These are phyloP conservation scores for Pogonophryne albipinna DNA, from an alignment of 2,797 vertebrate species.

Conservation along the genomic window DNA sequence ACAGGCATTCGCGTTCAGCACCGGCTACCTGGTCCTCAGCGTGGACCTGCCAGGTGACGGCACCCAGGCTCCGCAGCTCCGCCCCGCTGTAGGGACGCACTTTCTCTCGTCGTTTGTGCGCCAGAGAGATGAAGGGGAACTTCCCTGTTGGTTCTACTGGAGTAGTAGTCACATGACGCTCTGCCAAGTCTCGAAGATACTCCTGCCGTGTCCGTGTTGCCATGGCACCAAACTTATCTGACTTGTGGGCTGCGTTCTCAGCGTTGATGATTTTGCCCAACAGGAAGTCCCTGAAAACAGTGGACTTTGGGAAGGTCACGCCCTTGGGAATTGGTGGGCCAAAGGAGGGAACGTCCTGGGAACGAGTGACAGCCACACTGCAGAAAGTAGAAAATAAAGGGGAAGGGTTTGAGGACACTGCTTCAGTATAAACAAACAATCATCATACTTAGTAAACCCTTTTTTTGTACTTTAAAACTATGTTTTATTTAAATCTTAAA, in stretches of 20 bases:
- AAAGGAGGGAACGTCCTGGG: constrained; percentile 96
- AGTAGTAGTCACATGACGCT: constrained; percentile 96
- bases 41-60: constrained; percentile 92
- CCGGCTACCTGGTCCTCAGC: constrained; percentile 94
- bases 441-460: neutral
- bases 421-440: neutral
- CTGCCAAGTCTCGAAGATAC: constrained; percentile 95
- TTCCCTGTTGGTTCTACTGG: constrained; percentile 94
- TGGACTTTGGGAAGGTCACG: constrained; percentile 97
- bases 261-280: constrained; percentile 97
- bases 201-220: constrained; percentile 97
- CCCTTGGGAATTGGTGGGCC: constrained; percentile 96
- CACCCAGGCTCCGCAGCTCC: constrained; percentile 93
- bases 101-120: constrained; percentile 95
- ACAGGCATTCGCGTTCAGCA: constrained; percentile 92
- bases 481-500: neutral
- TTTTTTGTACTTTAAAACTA: neutral
- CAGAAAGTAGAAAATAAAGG: constrained; percentile 44
- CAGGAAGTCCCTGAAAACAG: constrained; percentile 98
- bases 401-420: neutral
- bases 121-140: constrained; percentile 96
- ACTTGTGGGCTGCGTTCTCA: constrained; percentile 98
- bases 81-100: constrained; percentile 92
- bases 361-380: constrained; percentile 96
- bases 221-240: constrained; percentile 97